These are phyloP conservation scores for Ephydatia muelleri DNA, from an alignment of 37 sponge, comb jelly and placozoan genomes.

Conservation along the genomic window DNA sequence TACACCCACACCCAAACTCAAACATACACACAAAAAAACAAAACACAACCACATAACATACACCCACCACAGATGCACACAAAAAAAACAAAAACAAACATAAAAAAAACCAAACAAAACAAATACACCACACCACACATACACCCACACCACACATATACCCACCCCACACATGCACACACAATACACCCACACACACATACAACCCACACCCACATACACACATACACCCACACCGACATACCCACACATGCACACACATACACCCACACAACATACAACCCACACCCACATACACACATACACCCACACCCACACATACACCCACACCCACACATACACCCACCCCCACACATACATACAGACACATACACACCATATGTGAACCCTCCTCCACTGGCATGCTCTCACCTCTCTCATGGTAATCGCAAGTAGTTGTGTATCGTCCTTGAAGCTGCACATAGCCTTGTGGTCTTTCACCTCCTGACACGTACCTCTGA, in stretches of 20 bases:
- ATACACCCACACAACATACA: neutral
- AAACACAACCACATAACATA: neutral
- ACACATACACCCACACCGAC: too few species aligned
- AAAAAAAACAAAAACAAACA: too few species aligned
- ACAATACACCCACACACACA: neutral
- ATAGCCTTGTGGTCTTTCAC: constrained; percentile 52
- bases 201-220: neutral
- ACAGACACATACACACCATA: too few species aligned
- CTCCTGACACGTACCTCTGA: constrained; percentile 49
- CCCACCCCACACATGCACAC: too few species aligned
- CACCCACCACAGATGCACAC: too few species aligned
- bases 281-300: neutral
- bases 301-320: too few species aligned
- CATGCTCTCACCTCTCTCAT: constrained; percentile 64
- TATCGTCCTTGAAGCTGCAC: constrained; percentile 60
- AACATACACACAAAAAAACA: neutral
- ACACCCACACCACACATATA: too few species aligned
- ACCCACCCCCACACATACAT: too few species aligned
- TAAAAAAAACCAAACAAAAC: too few species aligned
- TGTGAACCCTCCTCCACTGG: too few species aligned
- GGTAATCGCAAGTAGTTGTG: constrained; percentile 57
- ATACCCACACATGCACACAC: neutral
- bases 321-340: too few species aligned
- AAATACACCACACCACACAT: too few species aligned
- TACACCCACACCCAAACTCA: neutral